Evolutionary conservation across 2,888 invertebrate species (phyloP).

Genomic region (Deilephila elpenor): DNA sequence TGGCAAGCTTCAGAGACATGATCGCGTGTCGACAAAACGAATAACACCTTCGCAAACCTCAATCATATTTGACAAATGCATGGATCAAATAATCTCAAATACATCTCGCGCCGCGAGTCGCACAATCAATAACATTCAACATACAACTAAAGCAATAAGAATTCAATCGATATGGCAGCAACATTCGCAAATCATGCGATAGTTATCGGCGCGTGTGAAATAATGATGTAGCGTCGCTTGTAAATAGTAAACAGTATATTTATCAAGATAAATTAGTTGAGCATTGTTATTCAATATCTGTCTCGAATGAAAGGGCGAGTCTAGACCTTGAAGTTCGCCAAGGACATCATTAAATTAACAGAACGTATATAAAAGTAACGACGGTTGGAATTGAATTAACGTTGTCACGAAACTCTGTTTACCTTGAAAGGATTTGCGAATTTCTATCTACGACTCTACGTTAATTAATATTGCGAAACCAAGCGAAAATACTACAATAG

Average conservation of each 20-base stretch:
- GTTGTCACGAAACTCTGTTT: conserved; percentile 38
- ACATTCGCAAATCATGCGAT: conserved; percentile 47
- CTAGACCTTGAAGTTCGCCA: conserved; percentile 7
- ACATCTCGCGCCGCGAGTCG: conserved; percentile 41
- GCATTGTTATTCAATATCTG: conserved; percentile 38
- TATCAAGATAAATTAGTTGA: conserved; percentile 54
- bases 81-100: conserved; percentile 69
- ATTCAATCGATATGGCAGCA: conserved; percentile 44
- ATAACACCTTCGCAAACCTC: conserved; percentile 70
- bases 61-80: conserved; percentile 75
- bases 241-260: conserved; percentile 53
- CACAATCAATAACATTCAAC: conserved; percentile 47
- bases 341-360: conserved; percentile 19
- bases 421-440: conserved; percentile 43
- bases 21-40: conserved; percentile 77
- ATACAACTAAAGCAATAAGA: conserved; percentile 50
- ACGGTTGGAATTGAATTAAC: conserved; percentile 40
- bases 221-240: conserved; percentile 49
- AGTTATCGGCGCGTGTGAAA: conserved; percentile 60
- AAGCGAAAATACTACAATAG: not conserved
- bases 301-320: conserved; percentile 38
- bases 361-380: not conserved
- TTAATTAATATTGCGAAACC: not conserved
- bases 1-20: conserved; percentile 69
- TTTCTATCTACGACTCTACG: not conserved